Evolutionary conservation across 2,888 invertebrate genomes (phyloP).

Genomic region (Hipparchia semele): DNA sequence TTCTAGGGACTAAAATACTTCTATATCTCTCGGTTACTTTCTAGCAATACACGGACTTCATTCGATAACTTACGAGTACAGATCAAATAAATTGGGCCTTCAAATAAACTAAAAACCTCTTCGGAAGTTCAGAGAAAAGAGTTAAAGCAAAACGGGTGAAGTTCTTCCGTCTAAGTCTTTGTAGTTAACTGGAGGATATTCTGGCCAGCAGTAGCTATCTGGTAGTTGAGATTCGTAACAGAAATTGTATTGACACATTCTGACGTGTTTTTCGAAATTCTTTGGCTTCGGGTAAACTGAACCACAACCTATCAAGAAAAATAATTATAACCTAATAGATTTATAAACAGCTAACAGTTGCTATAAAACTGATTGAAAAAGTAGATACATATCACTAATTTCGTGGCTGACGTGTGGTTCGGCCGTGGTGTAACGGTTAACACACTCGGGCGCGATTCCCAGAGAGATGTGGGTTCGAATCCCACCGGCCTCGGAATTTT

Average conservation of each 20-base stretch:
- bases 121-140: neutral
- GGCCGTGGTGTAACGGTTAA: no score
- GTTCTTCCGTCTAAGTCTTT: conserved; percentile 36
- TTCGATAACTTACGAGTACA: conserved; percentile 6
- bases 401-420: no score
- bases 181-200: conserved; percentile 39
- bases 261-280: conserved; percentile 77
- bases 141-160: conserved; percentile 35
- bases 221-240: conserved; percentile 47
- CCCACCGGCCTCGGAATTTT: no score
- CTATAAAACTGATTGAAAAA: no score
- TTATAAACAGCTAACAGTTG: no score
- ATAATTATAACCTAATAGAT: no score
- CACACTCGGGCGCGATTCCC: no score
- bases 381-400: no score
- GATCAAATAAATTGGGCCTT: conserved; percentile 17
- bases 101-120: conserved; percentile 17
- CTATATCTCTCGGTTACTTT: neutral
- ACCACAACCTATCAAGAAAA: conserved; percentile 70
- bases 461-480: no score
- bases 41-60: conserved; percentile 14
- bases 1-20: neutral
- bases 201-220: conserved; percentile 49
- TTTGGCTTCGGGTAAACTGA: conserved; percentile 84
- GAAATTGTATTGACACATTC: conserved; percentile 56